Evolutionary conservation across 2,888 invertebrate genomes (phyloP), one percentile per base, ranked within the genome.

Genomic region (Drosophila infuscata): DNA sequence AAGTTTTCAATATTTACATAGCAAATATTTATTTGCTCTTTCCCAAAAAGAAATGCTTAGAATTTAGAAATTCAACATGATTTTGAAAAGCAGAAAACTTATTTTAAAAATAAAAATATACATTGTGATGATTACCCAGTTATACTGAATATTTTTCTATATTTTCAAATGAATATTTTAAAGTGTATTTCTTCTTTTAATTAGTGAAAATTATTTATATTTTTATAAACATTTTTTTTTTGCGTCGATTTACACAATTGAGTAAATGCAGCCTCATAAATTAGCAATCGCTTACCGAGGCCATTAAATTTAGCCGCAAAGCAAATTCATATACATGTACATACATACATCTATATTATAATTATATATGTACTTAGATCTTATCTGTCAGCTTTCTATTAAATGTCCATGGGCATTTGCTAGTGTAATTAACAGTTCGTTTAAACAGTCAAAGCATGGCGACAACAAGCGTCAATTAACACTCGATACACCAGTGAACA

Each of bases 391-490:
- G 70, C 63, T 75, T 73, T 81, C 78, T 81, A 69, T 73, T 73
- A 60, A 54, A 88, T 72, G 70, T 79, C 41, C 68, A 74, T 71
- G 67, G 57, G 52, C 66, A 68, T 88, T 85, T 82, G 83, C 61
- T 59, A 52, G 62, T 74, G 70, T 79, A 81, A 91, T 86, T 86
- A 86, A 90, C 85, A 82, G 81, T 70, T 67, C 57, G 76, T 78
- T 83, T 70, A 36, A 54, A 74, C 66, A 81, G 81, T 75, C 70
- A 52, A 81, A 83, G 83, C 81, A 84, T 76, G 76, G 74, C 76
- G 68, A 71, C 79, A 72, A 73, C 81, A 73, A 86, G 73, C 63
- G 81, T 65, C 74, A 88, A 88, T 84, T 89, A 88, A 88, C 90
- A 89, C 86, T 72, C 62, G 58, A 54, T 64, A 60, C 51, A 58